Evolutionary conservation across 64 coral and sea anemone genomes (phyloP).

Genomic region (Platygyra sinensis): DNA sequence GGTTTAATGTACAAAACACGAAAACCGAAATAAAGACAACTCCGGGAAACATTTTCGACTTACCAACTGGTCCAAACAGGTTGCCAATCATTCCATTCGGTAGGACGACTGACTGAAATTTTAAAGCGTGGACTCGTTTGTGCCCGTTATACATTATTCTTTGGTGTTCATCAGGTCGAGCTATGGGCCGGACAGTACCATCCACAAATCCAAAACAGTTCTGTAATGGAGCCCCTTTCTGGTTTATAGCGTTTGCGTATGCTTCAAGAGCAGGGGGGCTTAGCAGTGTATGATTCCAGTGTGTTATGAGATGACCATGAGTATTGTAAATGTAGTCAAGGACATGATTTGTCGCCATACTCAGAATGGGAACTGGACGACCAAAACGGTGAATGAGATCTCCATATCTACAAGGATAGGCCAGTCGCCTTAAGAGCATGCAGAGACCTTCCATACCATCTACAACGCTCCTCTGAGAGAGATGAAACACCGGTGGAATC

Average conservation of each 20-base stretch:
- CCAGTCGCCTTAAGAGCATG: constrained; percentile 51
- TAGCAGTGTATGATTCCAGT: constrained; percentile 39
- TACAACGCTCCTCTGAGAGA: constrained; percentile 55
- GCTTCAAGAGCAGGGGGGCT: constrained; percentile 25
- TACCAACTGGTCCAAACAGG: constrained; percentile 39
- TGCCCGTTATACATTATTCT: background rate
- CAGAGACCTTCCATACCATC: constrained; percentile 51
- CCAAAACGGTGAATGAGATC: constrained; percentile 47
- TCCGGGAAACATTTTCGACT: constrained; percentile 17
- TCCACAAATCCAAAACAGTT: too few relatives aligned
- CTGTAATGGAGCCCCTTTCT: too few relatives aligned
- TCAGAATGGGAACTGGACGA: background rate
- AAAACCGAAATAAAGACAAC: too few relatives aligned
- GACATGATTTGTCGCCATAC: too few relatives aligned
- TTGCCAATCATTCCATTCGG: constrained; percentile 50
- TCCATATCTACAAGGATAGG: constrained; percentile 55
- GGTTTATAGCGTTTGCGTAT: too few relatives aligned
- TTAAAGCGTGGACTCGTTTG: background rate
- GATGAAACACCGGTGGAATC: too few relatives aligned
- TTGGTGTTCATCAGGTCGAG: constrained; percentile 50
- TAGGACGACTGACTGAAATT: constrained; percentile 33
- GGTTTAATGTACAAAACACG: too few relatives aligned
- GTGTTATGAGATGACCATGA: constrained; percentile 38
- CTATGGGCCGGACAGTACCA: constrained; percentile 36
- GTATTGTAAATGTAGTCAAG: constrained; percentile 45